Evolutionary conservation across 2,888 invertebrate species (phyloP).

Genomic region (Cryptophagus acutangulus): DNA sequence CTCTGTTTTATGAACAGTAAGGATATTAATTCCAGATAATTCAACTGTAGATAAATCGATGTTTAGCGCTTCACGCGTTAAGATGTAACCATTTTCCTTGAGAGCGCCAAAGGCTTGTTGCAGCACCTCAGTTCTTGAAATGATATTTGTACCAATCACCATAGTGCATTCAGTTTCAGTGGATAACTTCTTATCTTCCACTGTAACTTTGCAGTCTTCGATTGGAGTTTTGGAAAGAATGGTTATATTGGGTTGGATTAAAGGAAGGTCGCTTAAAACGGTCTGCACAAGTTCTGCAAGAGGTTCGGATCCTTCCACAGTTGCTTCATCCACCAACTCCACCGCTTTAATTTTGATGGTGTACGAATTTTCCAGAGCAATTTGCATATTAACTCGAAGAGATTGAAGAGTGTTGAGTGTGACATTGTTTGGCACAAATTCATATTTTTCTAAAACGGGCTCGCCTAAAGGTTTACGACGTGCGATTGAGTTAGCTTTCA

Average conservation of each 20-base stretch:
- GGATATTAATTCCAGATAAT: conserved; percentile 44
- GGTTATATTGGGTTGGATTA: conserved; percentile 63
- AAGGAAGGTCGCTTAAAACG: conserved; percentile 62
- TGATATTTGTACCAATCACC: conserved; percentile 42
- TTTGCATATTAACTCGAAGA: conserved; percentile 60
- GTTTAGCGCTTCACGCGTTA: conserved; percentile 55
- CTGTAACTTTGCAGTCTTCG: conserved; percentile 48
- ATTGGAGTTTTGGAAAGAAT: conserved; percentile 49
- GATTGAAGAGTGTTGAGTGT: conserved; percentile 39
- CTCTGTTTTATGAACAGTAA: conserved; percentile 50
- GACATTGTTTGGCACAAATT: conserved; percentile 61
- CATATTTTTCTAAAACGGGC: conserved; percentile 73
- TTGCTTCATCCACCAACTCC: conserved; percentile 32
- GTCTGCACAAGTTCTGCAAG: conserved; percentile 55
- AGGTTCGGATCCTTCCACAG: conserved; percentile 44
- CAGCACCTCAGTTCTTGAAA: conserved; percentile 45
- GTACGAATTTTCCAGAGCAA: conserved; percentile 63
- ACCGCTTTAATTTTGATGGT: conserved; percentile 50
- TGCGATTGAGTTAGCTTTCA: conserved; percentile 71
- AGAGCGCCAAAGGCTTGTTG: conserved; percentile 17
- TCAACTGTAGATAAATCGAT: conserved; percentile 4
- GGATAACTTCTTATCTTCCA: conserved; percentile 58
- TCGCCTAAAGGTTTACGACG: conserved; percentile 62
- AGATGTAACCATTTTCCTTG: conserved; percentile 56
- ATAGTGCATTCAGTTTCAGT: conserved; percentile 32